A percentile compares a stretch with the other conserved stretches of the same genome.
Evolutionary conservation across 1,140 invertebrate species (phyloP).

Genomic region (Drosophila paulistorum): DNA sequence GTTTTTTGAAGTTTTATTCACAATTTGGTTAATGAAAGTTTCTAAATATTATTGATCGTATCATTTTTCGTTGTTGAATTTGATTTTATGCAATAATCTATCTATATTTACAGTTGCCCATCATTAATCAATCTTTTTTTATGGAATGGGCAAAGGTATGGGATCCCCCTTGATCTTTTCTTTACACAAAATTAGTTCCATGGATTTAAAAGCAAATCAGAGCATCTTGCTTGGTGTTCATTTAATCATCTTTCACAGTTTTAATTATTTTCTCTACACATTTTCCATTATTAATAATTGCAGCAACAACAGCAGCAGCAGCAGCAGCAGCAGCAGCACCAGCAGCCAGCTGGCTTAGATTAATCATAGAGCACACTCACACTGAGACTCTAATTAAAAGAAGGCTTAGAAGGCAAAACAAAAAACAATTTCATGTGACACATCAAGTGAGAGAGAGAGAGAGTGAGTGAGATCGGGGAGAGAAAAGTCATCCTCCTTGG

Average conservation of each 20-base stretch:
- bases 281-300: constrained; percentile 11
- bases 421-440: not conserved
- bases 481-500: constrained; percentile 29
- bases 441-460: not conserved
- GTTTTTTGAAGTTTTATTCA: not conserved
- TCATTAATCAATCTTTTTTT: constrained; percentile 2
- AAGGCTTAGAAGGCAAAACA: not conserved
- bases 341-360: constrained; percentile 7
- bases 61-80: not conserved
- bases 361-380: constrained; percentile 10
- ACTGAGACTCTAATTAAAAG: constrained; percentile 17
- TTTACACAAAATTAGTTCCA: constrained; percentile 9
- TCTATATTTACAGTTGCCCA: not conserved
- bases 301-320: not conserved
- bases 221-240: constrained; percentile 1
- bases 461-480: not conserved
- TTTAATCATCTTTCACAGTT: constrained; percentile 17
- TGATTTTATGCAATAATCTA: constrained; percentile 8
- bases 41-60: not conserved
- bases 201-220: constrained; percentile 8
- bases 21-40: not conserved
- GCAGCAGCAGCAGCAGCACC: not conserved
- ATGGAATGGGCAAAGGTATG: not conserved
- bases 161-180: constrained; percentile 1
- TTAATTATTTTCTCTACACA: constrained; percentile 15